A percentile compares a stretch with the other conserved stretches of the same genome.
Conservation (phyloP, 2,888 invertebrate genomes). For the Tetanocera ferruginea region DNA sequence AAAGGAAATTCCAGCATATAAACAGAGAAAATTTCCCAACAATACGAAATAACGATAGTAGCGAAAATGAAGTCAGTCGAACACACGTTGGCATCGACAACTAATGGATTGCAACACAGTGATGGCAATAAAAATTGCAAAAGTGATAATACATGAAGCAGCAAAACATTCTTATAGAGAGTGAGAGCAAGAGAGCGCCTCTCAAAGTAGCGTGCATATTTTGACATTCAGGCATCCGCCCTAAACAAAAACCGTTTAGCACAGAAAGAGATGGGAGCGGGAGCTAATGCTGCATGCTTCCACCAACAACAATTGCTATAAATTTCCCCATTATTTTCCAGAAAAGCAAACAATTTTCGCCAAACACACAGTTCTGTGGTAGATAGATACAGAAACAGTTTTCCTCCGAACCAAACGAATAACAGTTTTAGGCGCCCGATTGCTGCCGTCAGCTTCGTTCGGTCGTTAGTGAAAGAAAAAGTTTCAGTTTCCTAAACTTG, state of each 20-base stretch:
- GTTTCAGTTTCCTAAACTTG: conserved; percentile 23
- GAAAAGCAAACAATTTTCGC: not conserved
- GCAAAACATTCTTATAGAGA: not conserved
- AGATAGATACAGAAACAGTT: conserved; percentile 25
- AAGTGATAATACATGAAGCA: not conserved
- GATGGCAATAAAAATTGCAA: no score
- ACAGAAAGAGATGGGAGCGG: not conserved
- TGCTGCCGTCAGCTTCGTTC: not conserved
- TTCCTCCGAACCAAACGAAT: not conserved
- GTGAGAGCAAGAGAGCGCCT: not conserved
- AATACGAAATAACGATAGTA: not conserved
- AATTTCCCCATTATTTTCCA: conserved; percentile 9
- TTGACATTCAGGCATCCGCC: conserved; percentile 45
- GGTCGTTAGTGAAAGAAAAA: not conserved
- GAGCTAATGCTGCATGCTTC: no score
- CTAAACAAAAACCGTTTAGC: conserved; percentile 35
- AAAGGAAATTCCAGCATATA: conserved; percentile 21
- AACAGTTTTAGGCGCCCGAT: not conserved
- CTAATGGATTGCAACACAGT: not conserved
- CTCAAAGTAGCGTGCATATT: not conserved
- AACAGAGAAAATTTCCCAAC: conserved; percentile 16
- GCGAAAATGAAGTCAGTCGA: not conserved
- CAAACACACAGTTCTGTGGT: not conserved
- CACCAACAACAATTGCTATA: not conserved
- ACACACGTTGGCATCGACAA: not conserved